Base-by-base conservation (phyloP, 2,888 invertebrate genomes). In the Hydroisotoma schaefferi region DNA sequence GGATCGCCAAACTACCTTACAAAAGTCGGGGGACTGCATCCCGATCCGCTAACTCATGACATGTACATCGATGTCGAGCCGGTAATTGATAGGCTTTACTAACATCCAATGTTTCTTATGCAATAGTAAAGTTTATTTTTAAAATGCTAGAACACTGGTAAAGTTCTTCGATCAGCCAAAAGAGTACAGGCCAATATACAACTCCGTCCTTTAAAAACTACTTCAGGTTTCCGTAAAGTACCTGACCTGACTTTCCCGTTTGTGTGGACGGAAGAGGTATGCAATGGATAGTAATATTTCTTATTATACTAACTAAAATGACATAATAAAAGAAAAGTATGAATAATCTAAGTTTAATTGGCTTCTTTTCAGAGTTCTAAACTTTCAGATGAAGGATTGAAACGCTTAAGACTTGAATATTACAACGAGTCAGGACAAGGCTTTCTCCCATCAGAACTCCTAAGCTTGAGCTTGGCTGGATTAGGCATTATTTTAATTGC, bases 241-340 rank as follows among this genome's bases (percentile, higher is more conserved):
- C 33, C 47, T 20, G 37, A 29, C 23, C 28, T 47, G 29, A 15
- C 47, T 18, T 46, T 56, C 26, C 56, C 56, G 5, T 20, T 47
- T 15, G 29, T 56, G 28, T 56, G 56, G 56, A 37, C 38, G 8
- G 56, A 56, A 25, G 25, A 56, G 12, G 56, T 56, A 33, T 10
- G 8, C 15, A 33, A 33, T n/a, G n/a, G n/a, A n/a, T n/a, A n/a
- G n/a, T n/a, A n/a, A n/a, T n/a, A n/a, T n/a, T n/a, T n/a, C n/a
- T n/a, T n/a, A n/a, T n/a, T n/a, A n/a, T n/a, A n/a, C n/a, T n/a
- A n/a, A n/a, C n/a, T n/a, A n/a, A n/a, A n/a, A n/a, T n/a, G n/a
- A n/a, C n/a, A n/a, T n/a, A n/a, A n/a, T n/a, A n/a, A n/a, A n/a
- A n/a, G n/a, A n/a, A n/a, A n/a, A n/a, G n/a, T n/a, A n/a, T n/a